These are phyloP conservation scores for Chymomyza fuscimana DNA, from an alignment of 2,888 invertebrate genomes.

Conservation along the genomic window DNA sequence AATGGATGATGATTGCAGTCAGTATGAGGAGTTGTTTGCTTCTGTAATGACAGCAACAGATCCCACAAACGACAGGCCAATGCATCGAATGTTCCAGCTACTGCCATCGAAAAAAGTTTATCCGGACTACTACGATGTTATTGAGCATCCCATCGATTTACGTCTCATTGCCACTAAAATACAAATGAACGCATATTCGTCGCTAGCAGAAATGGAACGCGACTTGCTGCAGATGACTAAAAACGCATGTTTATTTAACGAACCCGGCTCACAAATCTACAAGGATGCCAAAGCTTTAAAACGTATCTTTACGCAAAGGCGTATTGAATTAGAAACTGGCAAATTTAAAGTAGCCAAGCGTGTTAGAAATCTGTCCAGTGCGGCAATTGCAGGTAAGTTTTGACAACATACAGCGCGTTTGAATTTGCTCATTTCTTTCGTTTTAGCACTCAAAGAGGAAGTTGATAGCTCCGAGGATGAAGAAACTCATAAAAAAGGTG, in stretches of 20 bases:
- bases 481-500: constrained; percentile 81
- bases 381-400: constrained; percentile 64
- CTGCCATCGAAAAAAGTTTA: constrained; percentile 95
- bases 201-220: constrained; percentile 90
- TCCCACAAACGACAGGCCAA: constrained; percentile 86
- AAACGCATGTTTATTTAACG: constrained; percentile 97
- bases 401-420: not conserved
- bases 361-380: constrained; percentile 64
- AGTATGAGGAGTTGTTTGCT: constrained; percentile 94
- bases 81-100: constrained; percentile 93
- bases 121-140: constrained; percentile 97
- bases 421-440: not conserved
- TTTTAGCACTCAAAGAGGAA: constrained; percentile 81
- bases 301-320: constrained; percentile 84
- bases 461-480: constrained; percentile 84
- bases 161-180: constrained; percentile 95
- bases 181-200: constrained; percentile 89
- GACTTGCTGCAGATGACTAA: constrained; percentile 94
- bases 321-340: constrained; percentile 87
- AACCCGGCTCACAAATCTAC: constrained; percentile 97
- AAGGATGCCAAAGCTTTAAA: constrained; percentile 95
- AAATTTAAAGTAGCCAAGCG: constrained; percentile 80
- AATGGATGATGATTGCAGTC: constrained; percentile 87
- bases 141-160: constrained; percentile 96
- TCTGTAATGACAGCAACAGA: constrained; percentile 93